Percentiles rank a stretch among this genome's conserved stretches.
phyloP scores from a whole-genome alignment of 2,888 invertebrate genomes.

The Dryocosmus kuriphilus region DNA sequence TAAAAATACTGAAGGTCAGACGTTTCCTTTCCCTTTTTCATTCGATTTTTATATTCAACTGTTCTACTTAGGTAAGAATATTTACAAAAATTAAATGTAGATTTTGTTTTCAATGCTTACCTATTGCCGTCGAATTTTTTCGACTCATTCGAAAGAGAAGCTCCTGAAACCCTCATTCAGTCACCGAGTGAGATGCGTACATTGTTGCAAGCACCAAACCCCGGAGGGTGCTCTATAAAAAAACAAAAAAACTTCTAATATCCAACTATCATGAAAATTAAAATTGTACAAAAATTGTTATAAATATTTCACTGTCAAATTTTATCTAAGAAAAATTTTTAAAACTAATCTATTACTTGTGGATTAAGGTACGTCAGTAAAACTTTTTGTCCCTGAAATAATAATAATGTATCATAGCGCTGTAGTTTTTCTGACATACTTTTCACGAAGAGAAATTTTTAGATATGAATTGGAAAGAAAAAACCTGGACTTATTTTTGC shows the following conservation, averaged over 20 bases:
- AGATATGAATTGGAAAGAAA: no score
- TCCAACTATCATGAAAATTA: conserved; percentile 15
- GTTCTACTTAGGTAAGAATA: not conserved
- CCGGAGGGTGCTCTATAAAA: conserved; percentile 74
- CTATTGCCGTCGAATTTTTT: conserved; percentile 24
- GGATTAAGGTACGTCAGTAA: no score
- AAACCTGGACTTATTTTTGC: no score
- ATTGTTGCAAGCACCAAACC: conserved; percentile 74
- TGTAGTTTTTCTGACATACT: no score
- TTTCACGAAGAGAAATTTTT: no score
- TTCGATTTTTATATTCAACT: not conserved
- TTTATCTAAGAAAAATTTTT: no score
- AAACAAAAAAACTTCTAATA: conserved; percentile 55
- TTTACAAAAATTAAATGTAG: not conserved
- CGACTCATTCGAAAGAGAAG: conserved; percentile 26
- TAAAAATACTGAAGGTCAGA: not conserved
- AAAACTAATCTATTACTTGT: no score
- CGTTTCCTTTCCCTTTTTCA: conserved; percentile 1
- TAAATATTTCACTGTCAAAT: no score
- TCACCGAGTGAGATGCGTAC: conserved; percentile 64
- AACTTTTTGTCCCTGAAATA: no score
- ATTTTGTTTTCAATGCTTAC: conserved; percentile 5
- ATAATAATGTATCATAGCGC: no score
- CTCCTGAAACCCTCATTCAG: conserved; percentile 49
- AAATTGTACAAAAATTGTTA: not conserved